These are phyloP conservation scores for Xylocopa sonorina DNA, from an alignment of 1,140 invertebrate species.

Conservation along the genomic window DNA sequence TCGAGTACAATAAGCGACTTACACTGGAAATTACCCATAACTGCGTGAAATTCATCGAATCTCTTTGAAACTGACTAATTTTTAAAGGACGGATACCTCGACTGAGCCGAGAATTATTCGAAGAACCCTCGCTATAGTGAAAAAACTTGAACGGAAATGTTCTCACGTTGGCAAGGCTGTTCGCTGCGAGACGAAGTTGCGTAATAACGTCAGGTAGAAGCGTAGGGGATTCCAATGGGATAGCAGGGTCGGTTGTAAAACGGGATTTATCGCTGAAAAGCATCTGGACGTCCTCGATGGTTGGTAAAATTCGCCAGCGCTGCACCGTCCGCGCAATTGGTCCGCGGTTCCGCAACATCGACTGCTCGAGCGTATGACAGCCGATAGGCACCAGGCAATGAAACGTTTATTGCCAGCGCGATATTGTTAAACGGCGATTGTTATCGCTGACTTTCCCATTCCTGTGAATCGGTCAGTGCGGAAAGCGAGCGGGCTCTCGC, in stretches of 20 bases:
- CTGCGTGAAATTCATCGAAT: too few species aligned
- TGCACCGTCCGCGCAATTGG: slow-evolving; percentile 14
- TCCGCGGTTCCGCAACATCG: neutral
- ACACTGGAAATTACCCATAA: too few species aligned
- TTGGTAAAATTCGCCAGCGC: neutral
- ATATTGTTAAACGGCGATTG: slow-evolving; percentile 44
- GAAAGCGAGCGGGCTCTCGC: slow-evolving; percentile 9
- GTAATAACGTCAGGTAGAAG: neutral
- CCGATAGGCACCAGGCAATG: slow-evolving; percentile 20
- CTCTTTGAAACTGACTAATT: too few species aligned
- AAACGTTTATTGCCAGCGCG: slow-evolving; percentile 32
- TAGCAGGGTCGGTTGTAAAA: neutral
- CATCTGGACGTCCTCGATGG: neutral
- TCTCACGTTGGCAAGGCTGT: neutral
- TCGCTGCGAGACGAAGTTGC: neutral
- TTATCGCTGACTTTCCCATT: slow-evolving; percentile 47
- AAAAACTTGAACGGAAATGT: neutral
- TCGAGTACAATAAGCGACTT: too few species aligned
- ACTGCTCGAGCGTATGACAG: slow-evolving; percentile 7
- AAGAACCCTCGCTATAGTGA: too few species aligned
- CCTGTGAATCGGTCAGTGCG: slow-evolving; percentile 45
- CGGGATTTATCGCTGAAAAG: slow-evolving; percentile 25
- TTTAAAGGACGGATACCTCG: too few species aligned
- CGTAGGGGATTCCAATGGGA: neutral
- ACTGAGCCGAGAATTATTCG: too few species aligned